Base-by-base conservation (phyloP, 1,140 invertebrate species). In the Drosophila littoralis region DNA sequence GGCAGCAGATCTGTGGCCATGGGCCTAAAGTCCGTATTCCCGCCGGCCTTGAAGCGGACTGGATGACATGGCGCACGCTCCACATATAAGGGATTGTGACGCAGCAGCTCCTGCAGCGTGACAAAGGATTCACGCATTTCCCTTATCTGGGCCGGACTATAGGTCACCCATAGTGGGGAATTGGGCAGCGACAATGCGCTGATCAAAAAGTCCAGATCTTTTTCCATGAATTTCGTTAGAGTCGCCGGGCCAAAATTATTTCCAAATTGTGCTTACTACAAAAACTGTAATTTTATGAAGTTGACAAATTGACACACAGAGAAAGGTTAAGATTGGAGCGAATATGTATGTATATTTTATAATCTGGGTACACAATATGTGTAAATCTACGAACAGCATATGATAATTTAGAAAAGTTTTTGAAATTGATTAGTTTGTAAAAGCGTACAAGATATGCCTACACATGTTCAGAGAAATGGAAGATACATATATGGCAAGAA, bases 161-260 rank as follows among this genome's bases (percentile, higher is more conserved):
- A 81, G 1, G 43, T 38, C 6, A 28, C n/a, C 8, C 80, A 74
- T 0, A 89, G n/a, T 0, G 57, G 80, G 0, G 80, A 75, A 13
- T 65, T 46, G n/a, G 63, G 45, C 17, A 66, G 38, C 10, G 84
- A 84, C 51, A 88, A 40, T 7, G 84, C 69, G 8, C 61, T 67
- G 2, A 88, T 88, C 7, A 88, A 50, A 36, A 89, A 88, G 10
- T 89, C 66, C 15, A 88, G 38, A 10, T 88, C 84, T 7, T 75
- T 46, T 7, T 88, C 80, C 84, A 88, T 88, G 8, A 60, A 52
- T 72, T 63, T 38, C 33, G 9, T 12, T 5, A 6, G 33, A 12
- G 9, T 15, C 36, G 33, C 17, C 48, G 28, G 13, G 59, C 42
- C 32, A 28, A 10, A 22, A 36, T 48, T 22, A 12, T 61, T 61